phyloP scores from a whole-genome alignment of 92 coral and sea anemone species.

The Anthopleura xanthogrammica region DNA sequence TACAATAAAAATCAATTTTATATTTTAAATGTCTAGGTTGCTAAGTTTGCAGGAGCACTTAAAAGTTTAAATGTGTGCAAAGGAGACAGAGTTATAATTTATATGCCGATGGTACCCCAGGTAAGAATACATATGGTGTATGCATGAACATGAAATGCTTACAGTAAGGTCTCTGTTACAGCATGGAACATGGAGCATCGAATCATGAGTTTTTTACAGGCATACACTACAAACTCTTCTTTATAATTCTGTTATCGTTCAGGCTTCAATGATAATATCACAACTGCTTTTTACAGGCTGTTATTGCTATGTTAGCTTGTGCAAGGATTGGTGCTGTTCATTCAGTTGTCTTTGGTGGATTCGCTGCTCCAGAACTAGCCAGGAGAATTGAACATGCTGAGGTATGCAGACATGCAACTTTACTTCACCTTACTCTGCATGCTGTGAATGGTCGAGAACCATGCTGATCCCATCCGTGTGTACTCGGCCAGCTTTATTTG shows the following conservation, averaged over 20 bases:
- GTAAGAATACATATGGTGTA: slow-evolving; percentile 22
- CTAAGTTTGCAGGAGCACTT: slow-evolving; percentile 90
- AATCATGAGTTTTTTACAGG: no score
- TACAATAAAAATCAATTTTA: background rate
- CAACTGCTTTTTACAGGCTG: slow-evolving; percentile 59
- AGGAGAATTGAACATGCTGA: slow-evolving; percentile 96
- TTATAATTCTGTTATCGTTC: no score
- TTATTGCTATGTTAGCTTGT: slow-evolving; percentile 95
- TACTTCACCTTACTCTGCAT: no score
- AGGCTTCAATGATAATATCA: no score
- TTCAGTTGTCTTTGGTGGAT: slow-evolving; percentile 97
- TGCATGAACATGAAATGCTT: no score
- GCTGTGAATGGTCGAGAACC: no score
- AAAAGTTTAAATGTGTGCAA: slow-evolving; percentile 75
- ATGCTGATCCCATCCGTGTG: background rate
- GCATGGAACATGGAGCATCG: no score
- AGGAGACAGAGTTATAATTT: slow-evolving; percentile 93
- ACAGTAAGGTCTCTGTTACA: no score
- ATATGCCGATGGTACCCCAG: slow-evolving; percentile 99
- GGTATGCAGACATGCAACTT: slow-evolving; percentile 34
- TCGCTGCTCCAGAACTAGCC: slow-evolving; percentile 92
- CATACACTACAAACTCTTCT: no score
- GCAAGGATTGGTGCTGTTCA: slow-evolving; percentile 95
- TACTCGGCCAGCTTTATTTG: background rate
- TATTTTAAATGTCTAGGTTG: slow-evolving; percentile 50